These are phyloP conservation scores for Hipparchia semele DNA, from an alignment of 2,888 invertebrate genomes.

Conservation along the genomic window DNA sequence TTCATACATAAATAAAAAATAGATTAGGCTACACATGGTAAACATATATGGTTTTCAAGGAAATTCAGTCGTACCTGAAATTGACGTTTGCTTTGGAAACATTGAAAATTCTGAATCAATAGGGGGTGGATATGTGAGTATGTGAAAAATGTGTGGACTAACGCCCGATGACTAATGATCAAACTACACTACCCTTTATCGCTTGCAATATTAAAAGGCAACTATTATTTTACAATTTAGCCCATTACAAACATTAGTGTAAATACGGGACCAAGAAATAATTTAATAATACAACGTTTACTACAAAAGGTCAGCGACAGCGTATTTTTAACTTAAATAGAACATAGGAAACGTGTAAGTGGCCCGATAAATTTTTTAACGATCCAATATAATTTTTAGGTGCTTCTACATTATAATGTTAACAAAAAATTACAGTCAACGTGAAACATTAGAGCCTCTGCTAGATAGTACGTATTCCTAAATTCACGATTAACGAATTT, in stretches of 20 bases:
- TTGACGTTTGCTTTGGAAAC: slow-evolving; percentile 34
- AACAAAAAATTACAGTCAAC: no score
- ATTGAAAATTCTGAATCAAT: slow-evolving; percentile 41
- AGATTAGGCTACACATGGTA: slow-evolving; percentile 23
- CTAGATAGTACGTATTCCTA: no score
- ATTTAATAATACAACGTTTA: slow-evolving; percentile 6
- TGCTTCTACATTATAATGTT: no score
- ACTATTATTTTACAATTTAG: slow-evolving; percentile 32
- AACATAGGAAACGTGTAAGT: no score
- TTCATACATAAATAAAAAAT: slow-evolving; percentile 12
- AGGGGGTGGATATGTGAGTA: slow-evolving; percentile 24
- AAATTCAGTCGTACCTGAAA: slow-evolving; percentile 28
- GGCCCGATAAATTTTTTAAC: no score
- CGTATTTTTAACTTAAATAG: neutral
- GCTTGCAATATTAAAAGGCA: slow-evolving; percentile 35
- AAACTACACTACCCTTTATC: slow-evolving; percentile 18
- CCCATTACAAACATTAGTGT: slow-evolving; percentile 19
- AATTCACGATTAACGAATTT: no score
- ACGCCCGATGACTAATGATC: slow-evolving; percentile 41
- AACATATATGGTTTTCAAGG: slow-evolving; percentile 31
- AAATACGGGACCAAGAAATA: slow-evolving; percentile 3
- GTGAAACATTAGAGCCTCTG: no score
- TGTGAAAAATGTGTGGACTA: slow-evolving; percentile 37
- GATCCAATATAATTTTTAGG: no score
- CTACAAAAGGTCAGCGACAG: slow-evolving; percentile 2